Evolutionary conservation across 2,113 vertebrate species (phyloP).

Genomic region (Caretta caretta): DNA sequence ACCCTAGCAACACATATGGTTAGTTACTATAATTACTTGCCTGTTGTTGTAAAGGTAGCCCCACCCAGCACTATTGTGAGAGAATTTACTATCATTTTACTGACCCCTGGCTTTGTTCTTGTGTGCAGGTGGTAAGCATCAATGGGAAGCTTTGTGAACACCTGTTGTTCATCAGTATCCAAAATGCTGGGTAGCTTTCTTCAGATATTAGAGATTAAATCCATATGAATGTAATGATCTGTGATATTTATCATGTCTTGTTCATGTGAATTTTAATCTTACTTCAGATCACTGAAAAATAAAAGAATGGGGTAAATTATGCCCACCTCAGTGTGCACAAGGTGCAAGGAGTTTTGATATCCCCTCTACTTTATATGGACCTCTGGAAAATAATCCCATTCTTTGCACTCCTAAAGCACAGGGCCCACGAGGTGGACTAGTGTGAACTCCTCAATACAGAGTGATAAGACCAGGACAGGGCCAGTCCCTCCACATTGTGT

Average conservation of each 20-base stretch:
- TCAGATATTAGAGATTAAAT: background rate
- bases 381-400: background rate
- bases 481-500: background rate
- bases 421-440: background rate
- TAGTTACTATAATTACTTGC: background rate
- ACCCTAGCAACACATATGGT: rapidly evolving
- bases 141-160: background rate
- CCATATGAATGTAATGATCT: background rate
- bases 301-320: background rate
- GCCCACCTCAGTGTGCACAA: background rate
- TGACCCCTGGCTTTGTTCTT: background rate
- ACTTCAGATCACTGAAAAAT: background rate
- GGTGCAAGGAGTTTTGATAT: background rate
- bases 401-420: background rate
- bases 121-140: background rate
- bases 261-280: background rate
- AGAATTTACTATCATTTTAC: background rate
- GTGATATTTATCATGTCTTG: background rate
- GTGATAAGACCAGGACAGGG: too few species aligned
- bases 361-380: background rate
- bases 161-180: background rate
- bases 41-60: background rate
- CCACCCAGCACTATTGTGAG: background rate
- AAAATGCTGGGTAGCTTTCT: background rate
- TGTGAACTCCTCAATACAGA: background rate